These are phyloP conservation scores for Drosophila nikananu DNA, from an alignment of 1,140 invertebrate genomes.

Conservation along the genomic window DNA sequence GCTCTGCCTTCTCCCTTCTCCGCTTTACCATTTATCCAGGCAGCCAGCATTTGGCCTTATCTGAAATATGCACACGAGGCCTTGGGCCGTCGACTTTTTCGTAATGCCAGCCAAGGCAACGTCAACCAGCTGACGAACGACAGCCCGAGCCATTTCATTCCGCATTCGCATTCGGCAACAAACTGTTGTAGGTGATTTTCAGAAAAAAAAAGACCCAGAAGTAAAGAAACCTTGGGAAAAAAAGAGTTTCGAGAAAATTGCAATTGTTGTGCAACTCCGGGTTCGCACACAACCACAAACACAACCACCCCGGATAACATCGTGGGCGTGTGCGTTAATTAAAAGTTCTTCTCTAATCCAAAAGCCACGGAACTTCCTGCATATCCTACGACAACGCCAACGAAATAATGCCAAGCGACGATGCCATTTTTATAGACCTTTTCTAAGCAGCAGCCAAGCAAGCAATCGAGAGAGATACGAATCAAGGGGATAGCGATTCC, in stretches of 20 bases:
- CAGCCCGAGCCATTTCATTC: constrained; percentile 34
- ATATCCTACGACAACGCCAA: constrained; percentile 62
- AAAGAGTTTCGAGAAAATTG: constrained; percentile 44
- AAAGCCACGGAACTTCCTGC: constrained; percentile 63
- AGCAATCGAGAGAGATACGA: constrained; percentile 17
- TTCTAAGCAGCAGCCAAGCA: constrained; percentile 52
- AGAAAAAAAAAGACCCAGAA: background rate
- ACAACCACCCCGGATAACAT: constrained; percentile 11
- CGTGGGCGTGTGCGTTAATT: constrained; percentile 50
- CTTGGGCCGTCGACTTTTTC: constrained; percentile 69
- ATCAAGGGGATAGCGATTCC: constrained; percentile 28
- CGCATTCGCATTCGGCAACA: constrained; percentile 49
- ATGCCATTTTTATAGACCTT: constrained; percentile 77
- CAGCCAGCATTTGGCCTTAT: constrained; percentile 79
- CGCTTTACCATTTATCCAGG: constrained; percentile 55
- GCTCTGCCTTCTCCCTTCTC: constrained; percentile 25
- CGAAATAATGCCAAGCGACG: constrained; percentile 66
- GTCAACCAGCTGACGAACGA: constrained; percentile 52
- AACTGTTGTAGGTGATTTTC: constrained; percentile 48
- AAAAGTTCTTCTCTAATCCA: constrained; percentile 46
- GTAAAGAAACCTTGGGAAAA: constrained; percentile 52
- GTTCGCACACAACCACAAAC: constrained; percentile 5
- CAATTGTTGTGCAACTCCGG: constrained; percentile 61
- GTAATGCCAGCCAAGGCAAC: constrained; percentile 69
- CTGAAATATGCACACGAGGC: constrained; percentile 79